phyloP scores from a whole-genome alignment of 2,888 invertebrate species.

The Orthonychiurus folsomi region DNA sequence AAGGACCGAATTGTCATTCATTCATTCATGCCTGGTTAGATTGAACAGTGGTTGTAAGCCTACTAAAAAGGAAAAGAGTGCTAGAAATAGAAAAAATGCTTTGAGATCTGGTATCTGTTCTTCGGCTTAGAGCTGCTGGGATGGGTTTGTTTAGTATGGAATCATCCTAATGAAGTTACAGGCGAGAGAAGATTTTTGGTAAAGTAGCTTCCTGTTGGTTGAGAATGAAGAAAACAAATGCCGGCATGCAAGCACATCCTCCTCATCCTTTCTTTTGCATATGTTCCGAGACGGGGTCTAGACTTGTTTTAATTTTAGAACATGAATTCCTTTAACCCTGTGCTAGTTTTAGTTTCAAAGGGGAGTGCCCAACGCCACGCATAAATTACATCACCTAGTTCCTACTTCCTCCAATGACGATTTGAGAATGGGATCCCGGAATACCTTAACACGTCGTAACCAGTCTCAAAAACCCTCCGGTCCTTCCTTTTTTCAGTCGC shows the following conservation, averaged over 20 bases:
- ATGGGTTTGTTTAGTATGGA: too few species aligned
- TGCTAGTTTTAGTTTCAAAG: neutral
- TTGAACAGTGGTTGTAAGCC: too few species aligned
- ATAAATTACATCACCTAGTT: neutral
- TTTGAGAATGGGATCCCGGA: too few species aligned
- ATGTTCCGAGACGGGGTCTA: neutral
- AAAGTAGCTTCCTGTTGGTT: neutral
- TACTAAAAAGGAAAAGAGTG: too few species aligned
- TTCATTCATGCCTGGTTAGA: neutral
- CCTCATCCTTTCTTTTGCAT: neutral
- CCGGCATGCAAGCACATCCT: neutral
- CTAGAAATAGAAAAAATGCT: too few species aligned
- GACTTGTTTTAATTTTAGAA: neutral
- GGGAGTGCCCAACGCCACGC: neutral
- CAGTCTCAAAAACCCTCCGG: too few species aligned
- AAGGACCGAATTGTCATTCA: neutral
- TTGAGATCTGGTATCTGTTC: too few species aligned
- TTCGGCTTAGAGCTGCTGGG: too few species aligned
- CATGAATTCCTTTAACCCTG: neutral
- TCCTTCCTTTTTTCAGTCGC: too few species aligned
- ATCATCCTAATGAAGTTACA: too few species aligned
- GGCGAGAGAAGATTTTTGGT: neutral
- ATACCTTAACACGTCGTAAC: too few species aligned
- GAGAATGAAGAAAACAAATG: slow-evolving; percentile 1
- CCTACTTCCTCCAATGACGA: neutral